Evolutionary conservation across 1,140 invertebrate species (phyloP), one percentile per base, ranked within the genome.

Genomic region (Phenacoccus solenopsis): DNA sequence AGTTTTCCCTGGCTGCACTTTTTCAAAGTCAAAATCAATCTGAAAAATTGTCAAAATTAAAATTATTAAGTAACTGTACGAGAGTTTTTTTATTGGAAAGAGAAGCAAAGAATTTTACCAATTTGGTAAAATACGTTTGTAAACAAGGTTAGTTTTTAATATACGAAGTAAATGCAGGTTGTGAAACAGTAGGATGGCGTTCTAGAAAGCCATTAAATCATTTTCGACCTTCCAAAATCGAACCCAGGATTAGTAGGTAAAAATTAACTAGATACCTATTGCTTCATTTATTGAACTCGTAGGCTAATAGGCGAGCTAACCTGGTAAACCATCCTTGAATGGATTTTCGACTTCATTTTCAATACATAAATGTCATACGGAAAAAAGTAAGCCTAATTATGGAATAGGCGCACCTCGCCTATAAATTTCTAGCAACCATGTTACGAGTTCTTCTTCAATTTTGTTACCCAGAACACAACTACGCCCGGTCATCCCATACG

Each of bases 261-360:
- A 9, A 9, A n/a, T 20, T 4, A 59, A 59, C 5, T 59, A 9
- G 5, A 13, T 7, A 32, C 13, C 30, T 7, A 32, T 7, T n/a
- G n/a, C n/a, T n/a, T n/a, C 30, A 32, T 32, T 32, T 13, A 13
- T 13, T 13, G 13, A 32, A 7, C 13, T 32, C 5, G 13, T 32
- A 32, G 21, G n/a, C 20, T 9, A 59, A 59, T 9, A 59, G 7
- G 16, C 20, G 56, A 9, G 21, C 56, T 59, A 59, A 59, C 74
- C 71, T 24, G 74, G 74, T 16, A 30, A 21, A 32, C 69, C 59
- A 70, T 73, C 72, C 22, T 22, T 71, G 49, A 73, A 76, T 38
- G 59, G 68, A 22, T 56, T 56, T 38, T 69, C 38, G 20, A 71
- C 67, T 72, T 70, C 20, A 24, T 35, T 70, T 69, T 7, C 68